Percentiles rank a stretch among this genome's conserved stretches.
Evolutionary conservation across 2,113 vertebrate species (phyloP).

Genomic region (Corythaeola cristata): DNA sequence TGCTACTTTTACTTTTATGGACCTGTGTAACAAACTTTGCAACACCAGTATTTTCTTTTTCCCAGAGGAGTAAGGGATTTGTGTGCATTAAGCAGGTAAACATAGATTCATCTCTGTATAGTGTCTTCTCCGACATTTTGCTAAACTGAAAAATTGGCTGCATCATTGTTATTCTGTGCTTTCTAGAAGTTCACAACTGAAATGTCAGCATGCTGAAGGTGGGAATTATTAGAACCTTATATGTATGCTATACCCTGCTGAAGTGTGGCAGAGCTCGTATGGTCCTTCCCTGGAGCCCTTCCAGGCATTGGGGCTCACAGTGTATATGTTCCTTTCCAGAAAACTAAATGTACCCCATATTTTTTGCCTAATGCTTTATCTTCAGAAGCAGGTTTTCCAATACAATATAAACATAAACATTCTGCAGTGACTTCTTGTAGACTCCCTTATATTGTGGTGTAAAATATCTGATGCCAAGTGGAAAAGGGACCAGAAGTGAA

Average conservation of each 20-base stretch:
- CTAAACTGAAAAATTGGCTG: not conserved
- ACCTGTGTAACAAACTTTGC: not conserved
- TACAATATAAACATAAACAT: not conserved
- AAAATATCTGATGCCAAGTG: not conserved
- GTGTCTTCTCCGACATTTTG: not conserved
- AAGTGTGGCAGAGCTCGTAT: not conserved
- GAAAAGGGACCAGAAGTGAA: not conserved
- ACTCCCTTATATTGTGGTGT: not conserved
- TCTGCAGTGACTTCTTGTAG: not conserved
- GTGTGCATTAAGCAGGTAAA: not conserved
- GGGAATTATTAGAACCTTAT: not conserved
- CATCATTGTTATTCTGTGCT: not conserved
- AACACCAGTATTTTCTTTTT: not conserved
- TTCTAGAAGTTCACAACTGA: not conserved
- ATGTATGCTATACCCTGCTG: fast-evolving
- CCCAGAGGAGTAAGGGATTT: not conserved
- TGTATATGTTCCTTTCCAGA: not conserved
- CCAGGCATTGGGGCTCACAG: not conserved
- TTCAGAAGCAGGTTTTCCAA: not conserved
- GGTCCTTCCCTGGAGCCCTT: not conserved
- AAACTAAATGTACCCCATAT: not conserved
- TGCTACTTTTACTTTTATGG: not conserved
- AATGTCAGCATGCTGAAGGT: not conserved
- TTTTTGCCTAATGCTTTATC: not conserved
- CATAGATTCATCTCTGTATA: not conserved